These are phyloP conservation scores for Silurus meridionalis DNA, from an alignment of 2,113 vertebrate species.

Conservation along the genomic window DNA sequence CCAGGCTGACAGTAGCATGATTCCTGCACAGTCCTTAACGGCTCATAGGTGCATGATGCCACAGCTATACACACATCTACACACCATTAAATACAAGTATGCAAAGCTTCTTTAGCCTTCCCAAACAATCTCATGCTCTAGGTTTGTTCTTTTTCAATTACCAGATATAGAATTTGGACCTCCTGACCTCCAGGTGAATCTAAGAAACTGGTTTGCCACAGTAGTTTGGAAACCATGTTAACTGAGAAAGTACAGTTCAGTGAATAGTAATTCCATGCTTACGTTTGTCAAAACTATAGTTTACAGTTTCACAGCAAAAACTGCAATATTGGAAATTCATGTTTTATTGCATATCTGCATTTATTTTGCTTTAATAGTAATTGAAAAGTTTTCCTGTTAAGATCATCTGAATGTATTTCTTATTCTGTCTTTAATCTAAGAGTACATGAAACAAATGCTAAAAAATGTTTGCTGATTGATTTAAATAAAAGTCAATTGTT, in stretches of 20 bases:
- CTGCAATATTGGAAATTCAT: not conserved
- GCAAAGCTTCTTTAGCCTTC: conserved; percentile 20
- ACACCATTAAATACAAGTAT: conserved; percentile 53
- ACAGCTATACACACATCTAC: conserved; percentile 39
- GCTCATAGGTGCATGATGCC: conserved; percentile 48
- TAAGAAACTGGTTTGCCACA: not conserved
- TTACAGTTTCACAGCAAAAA: not conserved
- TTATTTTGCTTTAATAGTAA: not conserved
- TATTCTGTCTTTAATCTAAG: not conserved
- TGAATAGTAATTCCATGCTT: not conserved
- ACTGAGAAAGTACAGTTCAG: not conserved
- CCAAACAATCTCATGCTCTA: not conserved
- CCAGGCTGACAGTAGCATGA: conserved; percentile 57
- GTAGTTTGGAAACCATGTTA: not conserved
- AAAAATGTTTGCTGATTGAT: not conserved
- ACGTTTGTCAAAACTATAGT: not conserved
- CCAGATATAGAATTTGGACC: not conserved
- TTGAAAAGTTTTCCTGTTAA: not conserved
- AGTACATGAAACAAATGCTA: not conserved
- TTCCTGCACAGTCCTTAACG: conserved; percentile 56
- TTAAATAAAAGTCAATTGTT: no score
- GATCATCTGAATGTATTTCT: not conserved
- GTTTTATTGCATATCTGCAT: not conserved
- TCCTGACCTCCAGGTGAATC: not conserved
- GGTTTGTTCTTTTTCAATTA: not conserved